Base-by-base conservation (phyloP, 2,888 invertebrate species). In the Lissocephala sabroskyi region DNA sequence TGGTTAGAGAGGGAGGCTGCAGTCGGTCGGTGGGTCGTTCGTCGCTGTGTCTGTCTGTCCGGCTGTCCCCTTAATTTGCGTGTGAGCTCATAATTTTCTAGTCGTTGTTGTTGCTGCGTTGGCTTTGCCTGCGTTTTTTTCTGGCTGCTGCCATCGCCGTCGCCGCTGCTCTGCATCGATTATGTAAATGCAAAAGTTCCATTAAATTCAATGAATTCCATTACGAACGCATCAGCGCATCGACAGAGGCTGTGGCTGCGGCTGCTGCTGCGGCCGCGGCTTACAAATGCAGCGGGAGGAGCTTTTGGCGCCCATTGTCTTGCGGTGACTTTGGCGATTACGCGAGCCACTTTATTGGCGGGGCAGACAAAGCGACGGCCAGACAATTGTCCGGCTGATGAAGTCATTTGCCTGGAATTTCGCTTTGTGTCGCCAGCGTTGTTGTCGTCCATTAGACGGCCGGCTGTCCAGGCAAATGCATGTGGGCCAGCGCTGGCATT, bases 151-250 rank as follows among this genome's bases (percentile, higher is more conserved):
- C 16, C 28, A 10, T 35, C 10, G 28, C 9, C 10, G n/a, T 51
- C 32, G n/a, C 42, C 7, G 29, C 41, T 62, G 52, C 51, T 49
- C 52, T 55, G 53, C 59, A 57, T 67, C 73, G 70, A 71, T 76
- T 76, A 76, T 76, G 71, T 65, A 76, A 76, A 76, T 76, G 67
- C 46, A 60, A 73, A 73, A 76, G 66, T 68, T 68, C 77, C 79
- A 79, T 79, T 77, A 77, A 77, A 75, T 73, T 76, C 79, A 78
- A 74, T 74, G 77, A 77, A 71, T 76, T 68, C 65, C 67, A 66
- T 73, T 65, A 59, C 59, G 59, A 58, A 58, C 49, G 48, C 58
- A 51, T 62, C 60, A 54, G 29, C 11, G 43, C 9, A 23, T 32
- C 36, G 26, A 6, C 23, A 36, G 7, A 23, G 7, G 23, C 23